Evolutionary conservation across 2,797 vertebrate genomes (phyloP).

Genomic region (Mormyrus proboscirostris): DNA sequence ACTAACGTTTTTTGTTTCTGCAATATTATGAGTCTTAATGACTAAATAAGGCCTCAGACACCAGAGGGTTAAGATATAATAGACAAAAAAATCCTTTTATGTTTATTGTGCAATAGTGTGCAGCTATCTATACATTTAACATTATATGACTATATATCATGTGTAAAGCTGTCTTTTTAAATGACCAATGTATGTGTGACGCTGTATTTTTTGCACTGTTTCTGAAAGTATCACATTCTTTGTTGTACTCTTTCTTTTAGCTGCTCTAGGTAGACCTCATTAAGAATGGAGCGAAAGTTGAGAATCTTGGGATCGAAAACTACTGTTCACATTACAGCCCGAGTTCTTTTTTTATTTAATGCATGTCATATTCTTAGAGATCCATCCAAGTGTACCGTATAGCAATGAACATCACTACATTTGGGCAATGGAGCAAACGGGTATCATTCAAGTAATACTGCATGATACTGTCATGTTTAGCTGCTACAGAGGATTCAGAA

Average conservation of each 20-base stretch:
- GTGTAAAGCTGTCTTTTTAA: not conserved
- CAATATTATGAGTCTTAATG: not conserved
- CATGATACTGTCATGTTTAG: conserved; percentile 18
- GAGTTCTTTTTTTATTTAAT: not conserved
- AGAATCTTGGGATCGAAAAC: not conserved
- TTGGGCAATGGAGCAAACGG: conserved; percentile 20
- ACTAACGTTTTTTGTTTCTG: not conserved
- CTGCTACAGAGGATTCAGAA: conserved; percentile 38
- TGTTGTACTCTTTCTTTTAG: not conserved
- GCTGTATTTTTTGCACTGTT: not conserved
- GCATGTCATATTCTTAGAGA: not conserved
- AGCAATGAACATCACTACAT: conserved; percentile 29
- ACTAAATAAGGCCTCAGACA: not conserved
- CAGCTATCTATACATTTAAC: not conserved
- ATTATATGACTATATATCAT: not conserved
- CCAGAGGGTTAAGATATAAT: not conserved
- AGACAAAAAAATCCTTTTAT: not conserved
- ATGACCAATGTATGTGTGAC: not conserved
- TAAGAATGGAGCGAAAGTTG: not conserved
- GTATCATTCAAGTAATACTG: conserved; percentile 25
- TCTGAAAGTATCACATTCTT: not conserved
- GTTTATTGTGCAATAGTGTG: not conserved
- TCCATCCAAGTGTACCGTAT: conserved; percentile 16
- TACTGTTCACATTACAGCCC: conserved; percentile 1
- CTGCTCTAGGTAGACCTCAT: not conserved